Conservation (phyloP, 2,888 invertebrate genomes). For the Dioctria rufipes region DNA sequence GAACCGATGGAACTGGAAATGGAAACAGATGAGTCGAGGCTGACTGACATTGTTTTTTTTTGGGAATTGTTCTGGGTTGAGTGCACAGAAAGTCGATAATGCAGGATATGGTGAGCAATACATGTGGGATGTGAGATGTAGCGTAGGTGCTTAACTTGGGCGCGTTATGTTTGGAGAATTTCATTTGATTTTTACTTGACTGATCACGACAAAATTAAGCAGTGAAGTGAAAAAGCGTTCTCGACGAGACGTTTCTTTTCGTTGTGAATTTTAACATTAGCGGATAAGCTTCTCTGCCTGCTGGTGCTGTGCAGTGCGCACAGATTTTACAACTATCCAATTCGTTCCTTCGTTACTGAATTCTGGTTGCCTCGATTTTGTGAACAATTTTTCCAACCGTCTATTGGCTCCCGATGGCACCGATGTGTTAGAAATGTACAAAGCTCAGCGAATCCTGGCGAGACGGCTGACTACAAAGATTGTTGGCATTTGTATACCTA, state of each 20-base stretch:
- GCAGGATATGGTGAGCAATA: not conserved
- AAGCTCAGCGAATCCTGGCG: no score
- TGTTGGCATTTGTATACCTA: not conserved
- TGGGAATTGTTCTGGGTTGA: not conserved
- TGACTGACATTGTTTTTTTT: not conserved
- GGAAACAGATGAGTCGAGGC: not conserved
- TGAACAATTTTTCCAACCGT: not conserved
- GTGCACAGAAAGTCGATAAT: not conserved
- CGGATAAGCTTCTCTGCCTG: no score
- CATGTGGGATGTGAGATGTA: not conserved
- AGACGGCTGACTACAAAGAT: not conserved
- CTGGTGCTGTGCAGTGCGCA: not conserved
- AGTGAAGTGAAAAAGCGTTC: slow-evolving; percentile 21
- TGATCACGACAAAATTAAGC: slow-evolving; percentile 47
- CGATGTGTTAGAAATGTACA: not conserved
- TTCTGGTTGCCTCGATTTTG: not conserved
- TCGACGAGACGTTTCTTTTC: no score
- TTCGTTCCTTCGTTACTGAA: not conserved
- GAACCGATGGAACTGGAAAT: slow-evolving; percentile 12
- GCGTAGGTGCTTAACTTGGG: no score
- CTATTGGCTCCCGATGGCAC: not conserved
- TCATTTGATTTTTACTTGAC: slow-evolving; percentile 29
- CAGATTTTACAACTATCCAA: slow-evolving; percentile 29
- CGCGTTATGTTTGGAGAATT: not conserved
- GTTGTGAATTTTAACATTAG: no score